Base-by-base conservation (phyloP, 2,113 vertebrate species). In the Psephotus haematonotus region DNA sequence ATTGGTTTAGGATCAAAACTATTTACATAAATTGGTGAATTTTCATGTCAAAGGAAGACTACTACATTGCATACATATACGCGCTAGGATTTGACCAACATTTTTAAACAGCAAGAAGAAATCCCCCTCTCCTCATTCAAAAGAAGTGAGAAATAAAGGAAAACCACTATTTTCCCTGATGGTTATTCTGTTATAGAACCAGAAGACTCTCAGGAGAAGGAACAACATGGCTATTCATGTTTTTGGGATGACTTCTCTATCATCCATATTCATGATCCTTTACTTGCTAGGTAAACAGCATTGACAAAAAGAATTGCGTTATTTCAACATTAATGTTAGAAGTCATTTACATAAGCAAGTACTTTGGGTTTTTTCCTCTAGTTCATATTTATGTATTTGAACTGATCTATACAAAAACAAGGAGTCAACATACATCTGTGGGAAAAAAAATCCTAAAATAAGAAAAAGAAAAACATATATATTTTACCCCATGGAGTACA, bases 401-500 rank as follows among this genome's bases (percentile, higher is more conserved):
- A 59, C 20, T 59, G 33, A 59, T n/a, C 20, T 35, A 59, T 59
- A 59, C 33, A 59, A 91, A 79, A 31, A 50, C 3, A 82, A 53
- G 25, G 83, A 75, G 25, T 52, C 23, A 85, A 67, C 19, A 72
- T 4, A 60, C 2, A 75, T 17, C 8, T 29, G 6, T 23, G 14
- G 47, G 93, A 78, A 71, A 47, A 47, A 11, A 79, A 60, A 18
- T 77, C 13, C 7, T 44, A 62, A 77, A 86, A 23, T 37, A 72
- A 67, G 17, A 76, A 43, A 35, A 75, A 60, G 5, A 39, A 75
- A 60, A 6, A 39, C 55, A 50, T 6, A 65, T 43, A 12, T 35
- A 55, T 39, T 52, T 97, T 98, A 98, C 98, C 97, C 97, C 96
- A 72, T 86, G n/a, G 29, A 3, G 81, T 72, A 93, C 65, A 93